A percentile compares a stretch with the other conserved stretches of the same genome.
These are phyloP conservation scores for Turnix velox DNA, from an alignment of 2,113 vertebrate species.

Conservation along the genomic window DNA sequence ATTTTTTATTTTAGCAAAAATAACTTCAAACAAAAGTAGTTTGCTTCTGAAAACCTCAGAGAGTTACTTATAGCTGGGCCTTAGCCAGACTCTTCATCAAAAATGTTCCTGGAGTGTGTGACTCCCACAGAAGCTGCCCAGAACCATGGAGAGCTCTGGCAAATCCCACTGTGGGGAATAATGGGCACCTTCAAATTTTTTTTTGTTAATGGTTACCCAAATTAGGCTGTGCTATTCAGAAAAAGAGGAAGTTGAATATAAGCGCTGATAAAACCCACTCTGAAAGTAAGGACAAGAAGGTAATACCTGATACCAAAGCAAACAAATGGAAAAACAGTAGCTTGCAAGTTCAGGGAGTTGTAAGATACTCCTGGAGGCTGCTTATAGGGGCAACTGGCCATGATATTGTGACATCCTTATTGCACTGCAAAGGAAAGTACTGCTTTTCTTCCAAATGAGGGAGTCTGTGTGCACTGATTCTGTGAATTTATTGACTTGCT, in stretches of 20 bases:
- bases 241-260: background rate
- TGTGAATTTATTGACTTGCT: background rate
- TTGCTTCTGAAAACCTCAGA: background rate
- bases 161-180: rapidly evolving
- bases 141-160: constrained; percentile 19
- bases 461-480: background rate
- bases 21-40: background rate
- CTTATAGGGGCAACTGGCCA: background rate
- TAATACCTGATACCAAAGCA: background rate
- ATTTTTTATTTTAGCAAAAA: background rate
- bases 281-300: background rate
- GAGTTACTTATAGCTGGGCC: background rate
- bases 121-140: background rate
- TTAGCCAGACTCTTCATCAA: too few species aligned
- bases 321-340: background rate
- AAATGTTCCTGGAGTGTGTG: rapidly evolving
- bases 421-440: background rate
- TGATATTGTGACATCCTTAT: background rate
- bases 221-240: background rate
- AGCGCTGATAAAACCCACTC: background rate
- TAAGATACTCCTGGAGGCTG: background rate
- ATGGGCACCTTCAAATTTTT: background rate
- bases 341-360: background rate
- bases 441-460: background rate
- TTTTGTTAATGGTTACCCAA: background rate